A percentile compares a stretch with the other conserved stretches of the same genome.
These are phyloP conservation scores for Drosophila kambysellisi DNA, from an alignment of 2,888 invertebrate genomes.

Conservation along the genomic window DNA sequence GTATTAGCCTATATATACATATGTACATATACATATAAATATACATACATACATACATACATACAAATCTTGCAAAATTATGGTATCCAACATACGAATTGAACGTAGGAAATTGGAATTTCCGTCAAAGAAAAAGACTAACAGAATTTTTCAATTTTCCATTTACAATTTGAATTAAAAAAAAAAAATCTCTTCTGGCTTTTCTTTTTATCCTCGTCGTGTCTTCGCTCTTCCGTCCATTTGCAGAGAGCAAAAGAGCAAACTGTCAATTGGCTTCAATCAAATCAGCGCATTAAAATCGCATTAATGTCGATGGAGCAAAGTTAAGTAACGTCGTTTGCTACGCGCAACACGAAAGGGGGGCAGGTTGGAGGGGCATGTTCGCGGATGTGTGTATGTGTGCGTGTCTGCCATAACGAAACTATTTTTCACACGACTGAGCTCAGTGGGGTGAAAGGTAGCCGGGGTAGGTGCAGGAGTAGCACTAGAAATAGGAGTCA, in stretches of 20 bases:
- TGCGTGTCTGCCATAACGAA: constrained; percentile 47
- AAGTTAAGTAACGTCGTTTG: constrained; percentile 39
- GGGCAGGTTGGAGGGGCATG: not conserved
- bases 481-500: not conserved
- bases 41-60: not conserved
- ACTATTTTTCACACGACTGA: constrained; percentile 68
- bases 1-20: not conserved
- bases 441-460: constrained; percentile 18
- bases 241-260: constrained; percentile 38
- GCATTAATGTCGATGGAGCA: constrained; percentile 61
- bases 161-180: constrained; percentile 33
- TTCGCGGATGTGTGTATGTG: constrained; percentile 14
- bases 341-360: not conserved
- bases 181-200: not conserved
- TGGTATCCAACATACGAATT: not conserved
- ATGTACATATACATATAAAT: not conserved
- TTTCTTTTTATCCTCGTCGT: constrained; percentile 11
- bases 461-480: not conserved
- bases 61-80: not conserved
- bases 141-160: constrained; percentile 21
- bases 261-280: constrained; percentile 73
- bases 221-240: constrained; percentile 11
- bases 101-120: constrained; percentile 27
- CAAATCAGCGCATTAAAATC: constrained; percentile 73
- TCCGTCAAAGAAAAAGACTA: constrained; percentile 14